A percentile compares a stretch with the other conserved stretches of the same genome.
Conservation (phyloP, 2,888 invertebrate genomes). For the Malacosoma neustria region DNA sequence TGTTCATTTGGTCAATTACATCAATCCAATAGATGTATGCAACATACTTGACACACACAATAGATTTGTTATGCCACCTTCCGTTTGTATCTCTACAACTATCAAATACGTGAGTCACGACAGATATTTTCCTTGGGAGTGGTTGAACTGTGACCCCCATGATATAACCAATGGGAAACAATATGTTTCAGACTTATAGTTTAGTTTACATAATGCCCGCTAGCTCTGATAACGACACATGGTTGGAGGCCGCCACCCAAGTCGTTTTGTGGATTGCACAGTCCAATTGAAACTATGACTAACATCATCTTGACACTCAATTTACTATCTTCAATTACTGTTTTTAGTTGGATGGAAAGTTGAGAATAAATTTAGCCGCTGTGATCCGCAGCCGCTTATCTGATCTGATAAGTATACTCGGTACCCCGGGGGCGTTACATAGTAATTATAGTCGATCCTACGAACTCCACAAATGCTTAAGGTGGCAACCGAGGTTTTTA, state of each 20-base stretch:
- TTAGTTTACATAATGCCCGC: background rate
- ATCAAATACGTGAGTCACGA: slow-evolving; percentile 30
- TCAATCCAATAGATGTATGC: too few species aligned
- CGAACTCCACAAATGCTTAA: too few species aligned
- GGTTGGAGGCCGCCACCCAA: background rate
- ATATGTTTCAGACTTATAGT: background rate
- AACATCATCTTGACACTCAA: background rate
- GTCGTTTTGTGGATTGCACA: background rate
- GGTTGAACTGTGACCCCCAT: slow-evolving; percentile 28
- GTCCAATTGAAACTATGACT: background rate
- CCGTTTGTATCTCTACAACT: slow-evolving; percentile 6
- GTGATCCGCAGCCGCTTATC: too few species aligned
- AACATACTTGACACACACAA: background rate
- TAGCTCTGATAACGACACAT: background rate
- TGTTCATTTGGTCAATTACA: too few species aligned
- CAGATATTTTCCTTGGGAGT: slow-evolving; percentile 20
- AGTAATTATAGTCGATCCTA: too few species aligned
- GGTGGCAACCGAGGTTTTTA: too few species aligned
- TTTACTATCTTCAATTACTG: background rate
- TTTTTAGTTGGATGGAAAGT: background rate
- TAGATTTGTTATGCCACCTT: background rate
- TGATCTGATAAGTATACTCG: too few species aligned
- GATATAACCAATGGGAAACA: slow-evolving; percentile 30
- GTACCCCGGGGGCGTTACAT: too few species aligned
- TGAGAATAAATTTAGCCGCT: too few species aligned